Evolutionary conservation across 2,888 invertebrate genomes (phyloP), one percentile per base, ranked within the genome.

Genomic region (Orchesella flavescens): DNA sequence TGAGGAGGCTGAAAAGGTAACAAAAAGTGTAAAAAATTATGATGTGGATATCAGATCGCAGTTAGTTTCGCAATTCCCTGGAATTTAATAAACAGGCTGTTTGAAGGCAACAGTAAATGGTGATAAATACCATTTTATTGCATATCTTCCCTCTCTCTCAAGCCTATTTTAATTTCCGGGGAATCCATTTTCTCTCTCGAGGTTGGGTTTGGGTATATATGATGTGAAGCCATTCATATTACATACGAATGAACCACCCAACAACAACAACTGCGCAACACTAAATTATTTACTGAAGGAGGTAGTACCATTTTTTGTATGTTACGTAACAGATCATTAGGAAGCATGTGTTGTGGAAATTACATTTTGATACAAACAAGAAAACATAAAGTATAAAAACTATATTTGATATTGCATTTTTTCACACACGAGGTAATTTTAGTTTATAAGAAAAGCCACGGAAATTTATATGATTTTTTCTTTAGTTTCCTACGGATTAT

Each of bases 161-260:
- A 57, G 57, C 19, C 57, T 19, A 57, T 57, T 57, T 61, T 61
- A 61, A 61, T 61, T 61, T 61, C 61, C 61, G 61, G 61, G 19
- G 61, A 24, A 61, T 12, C 61, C 61, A 61, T 24, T 34, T 7
- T 34, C 34, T 7, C 34, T 34, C 34, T 34, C 34, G 34, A 34
- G 2, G 34, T 34, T 34, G 34, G 34, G n/a, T n/a, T n/a, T n/a
- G n/a, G n/a, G n/a, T n/a, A n/a, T n/a, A n/a, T n/a, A n/a, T n/a
- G n/a, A 34, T 34, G 34, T 34, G 34, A 34, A 34, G 34, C 34
- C 23, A 5, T 13, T 23, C 12, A 24, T 24, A 13, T 61, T 61
- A 23, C 24, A n/a, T 57, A 3, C 10, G 13, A 53, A 53, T 53
- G 53, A n/a, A 61, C 61, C 23, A 23, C 61, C 61, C 61, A 61